phyloP scores from a whole-genome alignment of 2,113 vertebrate species.

The Fulica atra region DNA sequence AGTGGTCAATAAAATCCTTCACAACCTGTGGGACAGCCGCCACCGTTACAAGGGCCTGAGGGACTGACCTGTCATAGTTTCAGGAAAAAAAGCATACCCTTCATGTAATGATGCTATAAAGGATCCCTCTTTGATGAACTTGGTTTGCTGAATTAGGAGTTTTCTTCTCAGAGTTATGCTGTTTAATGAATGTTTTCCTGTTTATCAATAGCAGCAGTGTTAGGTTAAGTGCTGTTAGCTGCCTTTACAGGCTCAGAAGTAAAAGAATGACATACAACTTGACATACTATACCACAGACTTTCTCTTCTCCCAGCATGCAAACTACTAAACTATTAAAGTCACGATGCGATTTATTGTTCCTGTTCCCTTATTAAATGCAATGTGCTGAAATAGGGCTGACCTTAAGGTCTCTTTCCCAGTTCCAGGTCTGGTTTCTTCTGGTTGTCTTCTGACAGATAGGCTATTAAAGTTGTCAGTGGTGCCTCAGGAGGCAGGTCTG shows the following conservation, averaged over 20 bases:
- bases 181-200: constrained; percentile 16
- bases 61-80: neutral
- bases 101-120: neutral
- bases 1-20: neutral
- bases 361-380: neutral
- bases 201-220: constrained; percentile 15
- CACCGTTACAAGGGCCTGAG: neutral
- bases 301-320: neutral
- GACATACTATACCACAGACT: neutral
- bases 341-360: neutral
- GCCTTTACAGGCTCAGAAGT: neutral
- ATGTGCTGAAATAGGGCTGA: neutral
- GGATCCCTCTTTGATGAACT: neutral
- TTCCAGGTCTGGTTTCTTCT: neutral
- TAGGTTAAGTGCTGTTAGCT: neutral
- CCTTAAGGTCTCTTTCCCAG: neutral
- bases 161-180: constrained; percentile 3
- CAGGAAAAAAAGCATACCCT: neutral
- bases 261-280: constrained; percentile 3
- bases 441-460: neutral
- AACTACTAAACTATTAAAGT: neutral
- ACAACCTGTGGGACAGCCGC: neutral
- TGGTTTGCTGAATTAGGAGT: neutral
- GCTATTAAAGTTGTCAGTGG: neutral
- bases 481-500: neutral